A percentile compares a stretch with the other conserved stretches of the same genome.
Evolutionary conservation across 2,113 vertebrate species (phyloP).

Genomic region (Gallinago media): DNA sequence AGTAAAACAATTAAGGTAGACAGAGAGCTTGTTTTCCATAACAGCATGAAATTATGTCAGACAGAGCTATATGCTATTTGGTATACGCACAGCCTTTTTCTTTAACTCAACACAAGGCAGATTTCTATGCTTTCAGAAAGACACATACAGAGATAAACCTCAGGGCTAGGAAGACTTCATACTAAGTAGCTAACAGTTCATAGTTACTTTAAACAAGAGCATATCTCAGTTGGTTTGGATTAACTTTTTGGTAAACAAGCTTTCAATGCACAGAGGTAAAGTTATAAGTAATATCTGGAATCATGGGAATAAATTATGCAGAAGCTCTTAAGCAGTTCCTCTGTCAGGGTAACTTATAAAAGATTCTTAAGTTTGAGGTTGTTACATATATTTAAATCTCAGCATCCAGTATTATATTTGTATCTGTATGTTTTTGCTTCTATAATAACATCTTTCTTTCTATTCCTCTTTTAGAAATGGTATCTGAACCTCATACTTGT

Average conservation of each 20-base stretch:
- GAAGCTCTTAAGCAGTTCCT: background rate
- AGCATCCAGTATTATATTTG: background rate
- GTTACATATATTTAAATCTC: background rate
- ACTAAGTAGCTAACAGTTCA: background rate
- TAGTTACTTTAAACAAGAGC: background rate
- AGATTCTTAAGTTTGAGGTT: background rate
- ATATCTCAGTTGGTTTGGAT: background rate
- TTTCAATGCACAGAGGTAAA: background rate
- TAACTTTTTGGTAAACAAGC: background rate
- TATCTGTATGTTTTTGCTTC: background rate
- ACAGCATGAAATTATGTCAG: background rate
- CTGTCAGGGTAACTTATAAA: background rate
- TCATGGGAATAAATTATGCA: background rate
- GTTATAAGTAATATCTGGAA: background rate
- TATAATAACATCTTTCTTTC: background rate
- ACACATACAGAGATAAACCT: background rate
- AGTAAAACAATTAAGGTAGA: background rate
- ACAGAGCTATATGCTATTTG: background rate
- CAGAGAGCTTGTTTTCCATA: background rate
- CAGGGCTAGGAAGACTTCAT: background rate
- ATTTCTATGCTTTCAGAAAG: background rate
- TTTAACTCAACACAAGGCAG: background rate
- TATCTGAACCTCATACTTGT: background rate
- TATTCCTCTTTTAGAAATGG: background rate
- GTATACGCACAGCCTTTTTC: fast-evolving